phyloP scores from a whole-genome alignment of 2,113 vertebrate species.

The Nothobranchius kuhntae region DNA sequence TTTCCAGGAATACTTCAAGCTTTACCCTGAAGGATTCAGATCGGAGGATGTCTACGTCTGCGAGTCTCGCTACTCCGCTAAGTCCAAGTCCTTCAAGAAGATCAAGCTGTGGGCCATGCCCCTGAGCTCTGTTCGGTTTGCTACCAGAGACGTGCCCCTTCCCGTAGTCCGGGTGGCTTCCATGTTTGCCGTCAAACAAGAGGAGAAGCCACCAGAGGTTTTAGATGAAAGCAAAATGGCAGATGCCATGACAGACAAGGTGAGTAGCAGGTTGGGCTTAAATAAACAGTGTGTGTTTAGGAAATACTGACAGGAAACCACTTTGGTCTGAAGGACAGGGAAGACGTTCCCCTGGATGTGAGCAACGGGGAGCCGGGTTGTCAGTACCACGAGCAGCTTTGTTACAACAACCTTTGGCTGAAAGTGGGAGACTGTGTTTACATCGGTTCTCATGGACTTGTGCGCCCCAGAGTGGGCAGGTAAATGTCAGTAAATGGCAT shows the following conservation, averaged over 20 bases:
- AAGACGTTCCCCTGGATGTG: slow-evolving; percentile 93
- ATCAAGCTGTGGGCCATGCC: slow-evolving; percentile 99
- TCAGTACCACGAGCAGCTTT: slow-evolving; percentile 96
- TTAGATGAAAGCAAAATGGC: slow-evolving; percentile 85
- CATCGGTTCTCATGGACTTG: slow-evolving; percentile 93
- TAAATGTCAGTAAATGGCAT: slow-evolving; percentile 73
- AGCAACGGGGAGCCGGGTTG: slow-evolving; percentile 94
- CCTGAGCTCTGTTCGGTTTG: slow-evolving; percentile 91
- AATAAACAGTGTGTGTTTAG: not conserved
- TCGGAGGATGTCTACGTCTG: slow-evolving; percentile 95
- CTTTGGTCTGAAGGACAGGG: slow-evolving; percentile 85
- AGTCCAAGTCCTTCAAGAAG: slow-evolving; percentile 98
- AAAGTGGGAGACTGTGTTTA: slow-evolving; percentile 98
- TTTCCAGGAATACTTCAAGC: slow-evolving; percentile 94
- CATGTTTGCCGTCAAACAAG: slow-evolving; percentile 92
- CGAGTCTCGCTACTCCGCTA: slow-evolving; percentile 97
- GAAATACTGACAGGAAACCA: not conserved
- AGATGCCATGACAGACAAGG: slow-evolving; percentile 79
- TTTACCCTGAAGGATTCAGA: slow-evolving; percentile 92
- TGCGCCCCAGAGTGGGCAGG: slow-evolving; percentile 94
- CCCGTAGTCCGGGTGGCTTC: slow-evolving; percentile 97
- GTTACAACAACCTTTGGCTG: slow-evolving; percentile 92
- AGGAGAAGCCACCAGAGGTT: slow-evolving; percentile 85
- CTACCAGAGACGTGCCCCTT: slow-evolving; percentile 89
- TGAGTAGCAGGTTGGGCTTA: slow-evolving; percentile 25